Conservation (phyloP, 92 coral and sea anemone genomes). For the Zoanthus sansibaricus region DNA sequence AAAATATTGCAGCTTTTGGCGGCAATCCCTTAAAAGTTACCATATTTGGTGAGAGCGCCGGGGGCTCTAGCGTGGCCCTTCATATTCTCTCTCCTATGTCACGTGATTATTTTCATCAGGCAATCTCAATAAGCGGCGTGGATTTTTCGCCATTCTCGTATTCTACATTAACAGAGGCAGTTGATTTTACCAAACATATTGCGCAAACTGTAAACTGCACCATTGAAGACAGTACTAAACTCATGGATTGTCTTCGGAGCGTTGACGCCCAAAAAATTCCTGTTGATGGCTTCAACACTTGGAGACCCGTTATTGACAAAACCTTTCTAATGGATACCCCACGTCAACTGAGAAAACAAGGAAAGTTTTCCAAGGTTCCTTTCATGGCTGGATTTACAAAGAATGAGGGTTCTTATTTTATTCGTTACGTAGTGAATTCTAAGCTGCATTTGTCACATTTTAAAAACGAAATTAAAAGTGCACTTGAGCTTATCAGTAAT, state of each 20-base stretch:
- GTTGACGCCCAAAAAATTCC: constrained; percentile 36
- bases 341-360: constrained; percentile 28
- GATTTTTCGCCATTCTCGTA: constrained; percentile 53
- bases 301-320: constrained; percentile 67
- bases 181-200: constrained; percentile 41
- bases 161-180: constrained; percentile 30
- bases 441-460: not conserved
- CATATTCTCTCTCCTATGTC: constrained; percentile 47
- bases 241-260: constrained; percentile 53
- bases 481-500: not conserved
- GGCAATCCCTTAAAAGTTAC: constrained; percentile 43
- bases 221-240: constrained; percentile 2
- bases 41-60: constrained; percentile 50
- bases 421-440: not conserved
- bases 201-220: constrained; percentile 49
- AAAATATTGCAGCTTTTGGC: constrained; percentile 42
- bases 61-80: constrained; percentile 32
- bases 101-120: constrained; percentile 42
- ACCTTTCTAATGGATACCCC: constrained; percentile 60
- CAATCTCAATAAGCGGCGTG: constrained; percentile 59
- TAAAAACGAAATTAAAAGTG: constrained; percentile 16
- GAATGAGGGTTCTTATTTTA: constrained; percentile 49
- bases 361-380: constrained; percentile 32
- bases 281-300: constrained; percentile 19
- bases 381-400: constrained; percentile 58